Evolutionary conservation across 2,113 vertebrate species (phyloP).

Genomic region (Arenaria interpres): DNA sequence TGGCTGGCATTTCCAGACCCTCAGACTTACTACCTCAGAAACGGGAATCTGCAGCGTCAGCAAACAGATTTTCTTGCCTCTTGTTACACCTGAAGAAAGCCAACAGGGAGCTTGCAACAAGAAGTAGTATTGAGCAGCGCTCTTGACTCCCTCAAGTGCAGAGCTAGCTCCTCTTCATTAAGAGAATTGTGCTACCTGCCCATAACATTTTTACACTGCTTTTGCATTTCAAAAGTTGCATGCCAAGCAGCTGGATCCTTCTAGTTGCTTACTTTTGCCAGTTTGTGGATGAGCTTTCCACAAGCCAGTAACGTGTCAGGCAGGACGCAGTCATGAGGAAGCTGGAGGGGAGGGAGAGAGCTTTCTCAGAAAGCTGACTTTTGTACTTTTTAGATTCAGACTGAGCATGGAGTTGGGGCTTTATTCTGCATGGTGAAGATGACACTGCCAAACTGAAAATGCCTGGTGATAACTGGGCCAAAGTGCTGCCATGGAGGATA

Average conservation of each 20-base stretch:
- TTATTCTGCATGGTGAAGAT: not conserved
- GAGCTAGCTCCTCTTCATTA: not conserved
- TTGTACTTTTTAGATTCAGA: not conserved
- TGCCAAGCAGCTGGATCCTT: not conserved
- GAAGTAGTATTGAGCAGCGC: not conserved
- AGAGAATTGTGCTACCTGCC: not conserved
- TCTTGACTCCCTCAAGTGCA: not conserved
- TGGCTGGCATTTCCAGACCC: not conserved
- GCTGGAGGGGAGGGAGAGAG: not conserved
- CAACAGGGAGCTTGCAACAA: not conserved
- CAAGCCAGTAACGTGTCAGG: not conserved
- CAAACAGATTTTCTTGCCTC: not conserved
- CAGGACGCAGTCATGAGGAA: not conserved
- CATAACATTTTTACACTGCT: not conserved
- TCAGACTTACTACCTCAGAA: not conserved
- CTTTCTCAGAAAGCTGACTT: not conserved
- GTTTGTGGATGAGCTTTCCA: not conserved
- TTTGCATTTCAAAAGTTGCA: not conserved
- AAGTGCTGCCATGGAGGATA: not conserved
- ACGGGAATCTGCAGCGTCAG: not conserved
- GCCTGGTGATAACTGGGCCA: not conserved
- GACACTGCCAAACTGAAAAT: not conserved
- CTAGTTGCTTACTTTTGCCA: not conserved
- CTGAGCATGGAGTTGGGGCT: not conserved
- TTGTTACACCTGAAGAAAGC: not conserved